These are phyloP conservation scores for Psittacula echo DNA, from an alignment of 2,797 vertebrate genomes.

Conservation along the genomic window DNA sequence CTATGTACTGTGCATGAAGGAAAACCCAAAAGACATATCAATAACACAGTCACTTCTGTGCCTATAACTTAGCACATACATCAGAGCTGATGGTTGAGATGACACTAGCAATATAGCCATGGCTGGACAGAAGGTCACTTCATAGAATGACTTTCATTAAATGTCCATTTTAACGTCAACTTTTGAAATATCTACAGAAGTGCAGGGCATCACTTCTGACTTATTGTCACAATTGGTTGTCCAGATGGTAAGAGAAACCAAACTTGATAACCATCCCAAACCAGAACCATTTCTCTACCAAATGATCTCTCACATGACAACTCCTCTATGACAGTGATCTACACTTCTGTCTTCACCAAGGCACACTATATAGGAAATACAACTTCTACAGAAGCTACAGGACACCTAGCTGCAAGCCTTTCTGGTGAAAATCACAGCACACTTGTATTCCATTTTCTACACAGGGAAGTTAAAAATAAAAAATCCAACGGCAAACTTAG, in stretches of 20 bases:
- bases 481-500: neutral
- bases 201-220: neutral
- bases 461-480: neutral
- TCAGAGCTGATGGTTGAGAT: neutral
- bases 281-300: neutral
- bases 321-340: neutral
- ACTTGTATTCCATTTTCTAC: neutral
- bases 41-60: neutral
- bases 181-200: neutral
- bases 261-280: neutral
- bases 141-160: neutral
- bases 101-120: fast-evolving
- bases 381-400: neutral
- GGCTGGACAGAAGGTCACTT: neutral
- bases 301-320: fast-evolving
- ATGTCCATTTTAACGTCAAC: neutral
- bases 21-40: fast-evolving
- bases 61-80: neutral
- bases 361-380: neutral
- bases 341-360: neutral
- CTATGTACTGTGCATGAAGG: neutral
- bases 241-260: neutral
- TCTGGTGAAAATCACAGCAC: neutral
- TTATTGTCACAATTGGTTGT: neutral
- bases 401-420: neutral